Conservation (phyloP, 2,113 vertebrate genomes). For the Pachypanchax playfairii region DNA sequence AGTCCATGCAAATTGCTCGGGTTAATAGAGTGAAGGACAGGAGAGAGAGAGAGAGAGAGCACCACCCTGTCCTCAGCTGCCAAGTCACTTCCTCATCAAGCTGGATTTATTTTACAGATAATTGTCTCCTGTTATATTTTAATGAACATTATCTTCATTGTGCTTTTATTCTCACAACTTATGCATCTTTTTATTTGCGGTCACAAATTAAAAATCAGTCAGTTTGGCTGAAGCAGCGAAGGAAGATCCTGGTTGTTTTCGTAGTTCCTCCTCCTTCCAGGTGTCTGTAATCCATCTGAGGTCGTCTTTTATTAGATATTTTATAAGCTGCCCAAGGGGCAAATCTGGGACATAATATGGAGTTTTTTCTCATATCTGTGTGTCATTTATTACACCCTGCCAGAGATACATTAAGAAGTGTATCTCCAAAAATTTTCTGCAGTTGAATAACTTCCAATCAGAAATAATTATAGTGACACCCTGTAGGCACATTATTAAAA, state of each 20-base stretch:
- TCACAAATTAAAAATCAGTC: too few relatives aligned
- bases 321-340: neutral
- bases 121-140: neutral
- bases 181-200: too few relatives aligned
- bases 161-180: too few relatives aligned
- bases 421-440: neutral
- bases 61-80: slow-evolving; percentile 8
- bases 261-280: neutral
- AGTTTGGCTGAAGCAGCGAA: too few relatives aligned
- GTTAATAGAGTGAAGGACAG: slow-evolving; percentile 62
- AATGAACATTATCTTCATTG: neutral
- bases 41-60: slow-evolving; percentile 10
- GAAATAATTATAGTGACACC: slow-evolving; percentile 6
- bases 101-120: slow-evolving; percentile 13
- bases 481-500: neutral
- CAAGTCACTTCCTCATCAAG: slow-evolving; percentile 10
- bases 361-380: neutral
- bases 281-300: neutral
- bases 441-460: slow-evolving; percentile 15
- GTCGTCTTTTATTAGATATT: neutral
- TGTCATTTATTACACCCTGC: slow-evolving; percentile 5
- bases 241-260: neutral
- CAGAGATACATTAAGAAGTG: slow-evolving; percentile 1
- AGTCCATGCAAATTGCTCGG: slow-evolving; percentile 57
- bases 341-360: neutral